Base-by-base conservation (phyloP, 2,113 vertebrate genomes). In the Arenaria interpres region DNA sequence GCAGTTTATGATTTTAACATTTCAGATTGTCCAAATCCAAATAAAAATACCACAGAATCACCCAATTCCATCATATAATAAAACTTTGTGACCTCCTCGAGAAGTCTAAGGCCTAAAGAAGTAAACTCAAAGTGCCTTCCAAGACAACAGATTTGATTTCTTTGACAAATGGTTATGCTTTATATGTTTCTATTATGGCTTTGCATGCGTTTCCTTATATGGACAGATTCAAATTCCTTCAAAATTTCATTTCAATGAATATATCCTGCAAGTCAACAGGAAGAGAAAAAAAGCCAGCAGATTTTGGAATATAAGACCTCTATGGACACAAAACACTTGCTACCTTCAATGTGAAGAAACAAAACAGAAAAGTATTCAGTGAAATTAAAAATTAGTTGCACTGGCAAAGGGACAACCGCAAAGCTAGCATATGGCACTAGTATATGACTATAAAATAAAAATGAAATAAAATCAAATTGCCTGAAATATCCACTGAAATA, bases 331-430 rank as follows among this genome's bases (percentile, higher is more conserved):
- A 78, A 94, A 78, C 12, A 71, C 45, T 88, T 83, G 8, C 51
- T 88, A 78, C 71, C 67, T 87, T 93, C 89, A 85, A 90, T 14
- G 13, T 88, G 35, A 96, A 88, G n/a, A 91, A 69, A 93, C n/a
- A 90, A 93, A 96, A 53, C 41, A 88, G 77, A 67, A 62, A 45
- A 93, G 46, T 91, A 25, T 24, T 89, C 16, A n/a, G 15, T 53
- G 39, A 84, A 96, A 69, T 76, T 91, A 75, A 96, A 91, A 96
- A 94, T 82, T 3, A 89, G 57, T 93, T 96, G 59, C 37, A 60
- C 27, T 72, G 69, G 48, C 50, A 75, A 63, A 43, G 41, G 23
- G 27, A 80, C 19, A 20, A 80, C 46, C 50, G 18, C 37, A 83
- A 41, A 76, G 30, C 23, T 66, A 85, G 37, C 69, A 59, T 32